Evolutionary conservation across 2,888 invertebrate genomes (phyloP).

Genomic region (Synanthedon myopaeformis): DNA sequence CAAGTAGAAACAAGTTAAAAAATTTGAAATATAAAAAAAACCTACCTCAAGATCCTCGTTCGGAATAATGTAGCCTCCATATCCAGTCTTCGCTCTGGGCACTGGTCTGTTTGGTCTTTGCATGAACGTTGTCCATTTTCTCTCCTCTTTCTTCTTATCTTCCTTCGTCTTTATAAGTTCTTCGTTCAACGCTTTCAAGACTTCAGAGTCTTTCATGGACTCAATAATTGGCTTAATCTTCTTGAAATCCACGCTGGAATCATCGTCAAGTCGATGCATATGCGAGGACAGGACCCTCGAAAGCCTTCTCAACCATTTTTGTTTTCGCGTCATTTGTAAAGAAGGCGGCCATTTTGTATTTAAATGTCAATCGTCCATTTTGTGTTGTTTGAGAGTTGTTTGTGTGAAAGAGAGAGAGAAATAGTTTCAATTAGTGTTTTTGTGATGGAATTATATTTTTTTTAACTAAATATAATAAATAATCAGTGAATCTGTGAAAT

Average conservation of each 20-base stretch:
- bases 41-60: conserved; percentile 24
- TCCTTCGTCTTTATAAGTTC: conserved; percentile 60
- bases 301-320: conserved; percentile 37
- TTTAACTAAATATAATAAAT: not conserved
- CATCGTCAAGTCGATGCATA: conserved; percentile 41
- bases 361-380: not conserved
- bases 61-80: conserved; percentile 24
- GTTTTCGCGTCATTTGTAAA: not conserved
- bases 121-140: conserved; percentile 80
- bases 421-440: conserved; percentile 5
- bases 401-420: not conserved
- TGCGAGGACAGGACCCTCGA: conserved; percentile 45
- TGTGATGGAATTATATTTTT: conserved; percentile 2
- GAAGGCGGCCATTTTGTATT: not conserved
- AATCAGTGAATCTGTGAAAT: no score
- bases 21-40: no score
- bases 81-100: conserved; percentile 53
- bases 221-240: conserved; percentile 75
- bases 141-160: conserved; percentile 67
- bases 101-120: conserved; percentile 79
- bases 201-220: conserved; percentile 76
- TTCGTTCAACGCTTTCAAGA: conserved; percentile 73
- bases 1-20: no score
- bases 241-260: conserved; percentile 76
- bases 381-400: not conserved